These are phyloP conservation scores for Drosophila azteca DNA, from an alignment of 1,140 invertebrate genomes.

Conservation along the genomic window DNA sequence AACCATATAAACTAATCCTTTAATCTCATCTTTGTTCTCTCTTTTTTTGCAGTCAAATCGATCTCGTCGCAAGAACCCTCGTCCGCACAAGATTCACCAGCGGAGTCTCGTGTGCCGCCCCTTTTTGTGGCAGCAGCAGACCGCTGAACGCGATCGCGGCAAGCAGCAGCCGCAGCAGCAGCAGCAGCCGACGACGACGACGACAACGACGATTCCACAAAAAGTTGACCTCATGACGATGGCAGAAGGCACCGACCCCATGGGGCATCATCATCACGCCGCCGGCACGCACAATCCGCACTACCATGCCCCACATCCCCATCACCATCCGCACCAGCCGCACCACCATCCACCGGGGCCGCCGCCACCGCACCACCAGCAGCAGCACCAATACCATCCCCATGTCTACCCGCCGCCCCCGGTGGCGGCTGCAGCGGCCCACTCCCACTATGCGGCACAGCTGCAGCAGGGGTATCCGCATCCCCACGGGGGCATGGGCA, in stretches of 20 bases:
- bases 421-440: slow-evolving; percentile 37
- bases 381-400: slow-evolving; percentile 59
- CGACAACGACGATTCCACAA: slow-evolving; percentile 53
- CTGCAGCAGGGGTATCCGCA: slow-evolving; percentile 65
- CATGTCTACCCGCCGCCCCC: slow-evolving; percentile 51
- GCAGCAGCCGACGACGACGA: slow-evolving; percentile 23
- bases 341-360: slow-evolving; percentile 50
- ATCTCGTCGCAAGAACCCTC: slow-evolving; percentile 50
- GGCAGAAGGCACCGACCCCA: slow-evolving; percentile 84
- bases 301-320: slow-evolving; percentile 53
- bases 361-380: slow-evolving; percentile 52
- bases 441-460: slow-evolving; percentile 53
- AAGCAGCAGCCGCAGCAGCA: slow-evolving; percentile 9
- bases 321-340: slow-evolving; percentile 66
- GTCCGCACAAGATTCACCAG: slow-evolving; percentile 42
- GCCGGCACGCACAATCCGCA: slow-evolving; percentile 74
- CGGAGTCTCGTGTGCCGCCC: too few species aligned
- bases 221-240: slow-evolving; percentile 84
- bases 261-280: slow-evolving; percentile 82
- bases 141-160: too few species aligned
- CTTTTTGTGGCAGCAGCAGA: slow-evolving; percentile 5
- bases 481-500: slow-evolving; percentile 31
- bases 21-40: neutral
- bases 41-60: slow-evolving; percentile 26
- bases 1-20: neutral